Evolutionary conservation across 2,888 invertebrate species (phyloP), one percentile per base, ranked within the genome.

Genomic region (Polymixis flavicincta): DNA sequence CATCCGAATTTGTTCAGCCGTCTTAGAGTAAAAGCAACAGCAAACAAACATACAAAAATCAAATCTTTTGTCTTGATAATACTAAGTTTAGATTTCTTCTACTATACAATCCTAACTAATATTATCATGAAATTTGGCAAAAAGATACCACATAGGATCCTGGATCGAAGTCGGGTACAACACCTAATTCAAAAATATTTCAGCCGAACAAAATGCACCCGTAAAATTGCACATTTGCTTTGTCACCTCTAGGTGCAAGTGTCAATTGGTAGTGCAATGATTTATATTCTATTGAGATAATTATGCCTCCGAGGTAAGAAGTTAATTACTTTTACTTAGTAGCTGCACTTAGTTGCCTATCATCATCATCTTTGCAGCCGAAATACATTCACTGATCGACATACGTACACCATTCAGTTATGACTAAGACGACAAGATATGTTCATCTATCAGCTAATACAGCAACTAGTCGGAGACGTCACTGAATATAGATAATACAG

Each of bases 241-340:
- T 42, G 37, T 52, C 45, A 54, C 22, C 22, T 61, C 48, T 48
- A 17, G 32, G 32, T 25, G 45, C 45, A 61, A 22, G 32, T 55
- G 48, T 48, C 52, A 74, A 48, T 37, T 22, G 42, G 2, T n/a
- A 25, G 25, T 22, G 52, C 60, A 25, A 37, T 32, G 25, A 52
- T 32, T 32, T 32, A 42, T 32, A 64, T 59, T 52, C 42, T 52
- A 52, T 65, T 65, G 64, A 76, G 50, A 65, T 76, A 75, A 75
- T 76, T 52, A 66, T 59, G 14, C 76, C 25, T 52, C 13, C 22
- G 59, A 76, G 76, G 25, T 60, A 52, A 59, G 45, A 75, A 65
- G 50, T 76, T 76, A 76, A 60, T 75, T 75, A 17, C 52, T 76
- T 45, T 52, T 75, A 65, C 59, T n/a, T n/a, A n/a, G n/a, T n/a